Evolutionary conservation across 92 coral and sea anemone genomes (phyloP), one percentile per base, ranked within the genome.

Genomic region (Bergia puertoricense): DNA sequence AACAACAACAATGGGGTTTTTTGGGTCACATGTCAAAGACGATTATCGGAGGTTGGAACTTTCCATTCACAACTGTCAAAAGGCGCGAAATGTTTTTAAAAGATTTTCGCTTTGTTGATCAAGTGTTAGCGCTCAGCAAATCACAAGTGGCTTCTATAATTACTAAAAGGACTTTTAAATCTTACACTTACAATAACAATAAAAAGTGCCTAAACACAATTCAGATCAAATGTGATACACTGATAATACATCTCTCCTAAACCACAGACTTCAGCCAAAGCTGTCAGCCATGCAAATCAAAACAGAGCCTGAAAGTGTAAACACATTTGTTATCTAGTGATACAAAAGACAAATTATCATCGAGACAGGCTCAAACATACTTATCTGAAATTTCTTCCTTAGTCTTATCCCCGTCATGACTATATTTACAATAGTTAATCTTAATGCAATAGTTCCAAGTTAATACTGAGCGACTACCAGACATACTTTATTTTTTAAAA

Each of bases 61-160:
- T 84, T 85, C n/a, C 65, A 59, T 65, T 66, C 76, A 44, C 73
- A 86, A 86, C 85, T 93, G 98, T 95, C 98, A 95, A 88, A 85
- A 66, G 88, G 93, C 92, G 85, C 90, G 93, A 90, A 90, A 89
- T 95, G 98, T 95, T 95, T 93, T 95, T 88, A 93, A 93, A 93
- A 88, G 93, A 86, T 91, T 95, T 88, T 57, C 77, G 90, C 83
- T 37, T 37, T 93, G 93, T 94, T 93, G 93, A 91, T 89, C 79
- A 51, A 91, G 91, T 81, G 88, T 91, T 93, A 81, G 82, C 40
- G 75, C 82, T 94, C 86, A 75, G 85, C 98, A 90, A 94, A 93
- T 94, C 95, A 89, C 88, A 91, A 62, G 79, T 48, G 80, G 77
- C 56, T 68, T 81, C 76, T 43, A 57, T 90, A 91, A 93, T 91